Evolutionary conservation across 2,113 vertebrate genomes (phyloP).

Genomic region (Melanerpes formicivorus): DNA sequence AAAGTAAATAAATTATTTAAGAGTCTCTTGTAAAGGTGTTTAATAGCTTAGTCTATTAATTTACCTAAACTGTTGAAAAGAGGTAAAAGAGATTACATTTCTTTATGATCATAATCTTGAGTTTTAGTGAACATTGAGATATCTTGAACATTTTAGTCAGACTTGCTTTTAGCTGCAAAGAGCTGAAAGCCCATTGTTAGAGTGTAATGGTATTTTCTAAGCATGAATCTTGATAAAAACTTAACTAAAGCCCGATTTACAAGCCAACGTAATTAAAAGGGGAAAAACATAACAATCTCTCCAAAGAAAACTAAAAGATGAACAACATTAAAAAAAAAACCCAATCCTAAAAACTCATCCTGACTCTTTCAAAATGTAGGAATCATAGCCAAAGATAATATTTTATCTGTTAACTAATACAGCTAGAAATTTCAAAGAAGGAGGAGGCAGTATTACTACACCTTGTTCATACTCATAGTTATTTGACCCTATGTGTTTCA

Average conservation of each 20-base stretch:
- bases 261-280: not conserved
- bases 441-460: not conserved
- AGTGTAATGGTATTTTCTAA: not conserved
- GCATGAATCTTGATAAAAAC: not conserved
- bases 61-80: not conserved
- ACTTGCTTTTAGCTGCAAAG: not conserved
- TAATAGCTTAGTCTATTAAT: not conserved
- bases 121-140: not conserved
- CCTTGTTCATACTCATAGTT: not conserved
- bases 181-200: not conserved
- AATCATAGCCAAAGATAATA: not conserved
- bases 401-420: not conserved
- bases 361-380: not conserved
- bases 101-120: not conserved
- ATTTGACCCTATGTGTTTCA: not conserved
- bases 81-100: not conserved
- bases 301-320: not conserved
- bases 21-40: not conserved
- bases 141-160: not conserved
- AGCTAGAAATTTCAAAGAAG: not conserved
- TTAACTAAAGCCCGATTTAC: not conserved
- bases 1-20: constrained; percentile 81
- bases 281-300: not conserved
- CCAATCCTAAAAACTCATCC: not conserved
- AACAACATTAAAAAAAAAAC: not conserved